Base-by-base conservation (phyloP, 2,113 vertebrate genomes). In the Chloropsis hardwickii region DNA sequence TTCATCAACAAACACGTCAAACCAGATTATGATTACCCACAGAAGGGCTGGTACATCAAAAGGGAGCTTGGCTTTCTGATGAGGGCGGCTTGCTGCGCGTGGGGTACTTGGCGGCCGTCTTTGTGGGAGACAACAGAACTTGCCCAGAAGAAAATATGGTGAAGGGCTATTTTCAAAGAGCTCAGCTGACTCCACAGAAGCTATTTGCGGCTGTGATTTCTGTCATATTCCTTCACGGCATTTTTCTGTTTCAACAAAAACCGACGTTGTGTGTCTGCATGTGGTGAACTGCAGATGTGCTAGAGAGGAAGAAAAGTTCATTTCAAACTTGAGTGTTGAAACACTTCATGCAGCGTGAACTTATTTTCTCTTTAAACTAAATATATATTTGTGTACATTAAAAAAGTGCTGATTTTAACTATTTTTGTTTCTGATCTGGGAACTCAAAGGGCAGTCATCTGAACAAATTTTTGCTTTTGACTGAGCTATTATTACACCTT, bases 391-490 rank as follows among this genome's bases (percentile, higher is more conserved):
- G 56, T 64, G 82, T 79, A 86, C 22, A 25, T 86, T 90, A 0
- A 9, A 90, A 91, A 95, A 88, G 65, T 94, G 95, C 93, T 96
- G 93, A 96, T 96, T 95, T 95, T 60, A 88, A 93, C 65, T 66
- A 24, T 19, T 96, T 96, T 94, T 88, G 17, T 88, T 93, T 93
- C 90, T 92, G 92, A 92, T 83, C 56, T 70, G 27, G 22, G 67
- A 93, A 67, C 64, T 80, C 85, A 83, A 88, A 90, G 85, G 79
- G 85, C 76, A 84, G 76, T 74, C 67, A 51, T 94, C 64, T 95
- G 91, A 92, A 82, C 31, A 92, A 95, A 94, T 81, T 95, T 92
- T 95, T 86, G 72, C 72, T 92, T 90, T 95, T 88, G 81, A 81
- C 76, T 90, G 80, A 86, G 72, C 64, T 96, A 84, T 91, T 95